Base-by-base conservation (phyloP, 1,140 invertebrate genomes). In the Aphaenogaster floridana region DNA sequence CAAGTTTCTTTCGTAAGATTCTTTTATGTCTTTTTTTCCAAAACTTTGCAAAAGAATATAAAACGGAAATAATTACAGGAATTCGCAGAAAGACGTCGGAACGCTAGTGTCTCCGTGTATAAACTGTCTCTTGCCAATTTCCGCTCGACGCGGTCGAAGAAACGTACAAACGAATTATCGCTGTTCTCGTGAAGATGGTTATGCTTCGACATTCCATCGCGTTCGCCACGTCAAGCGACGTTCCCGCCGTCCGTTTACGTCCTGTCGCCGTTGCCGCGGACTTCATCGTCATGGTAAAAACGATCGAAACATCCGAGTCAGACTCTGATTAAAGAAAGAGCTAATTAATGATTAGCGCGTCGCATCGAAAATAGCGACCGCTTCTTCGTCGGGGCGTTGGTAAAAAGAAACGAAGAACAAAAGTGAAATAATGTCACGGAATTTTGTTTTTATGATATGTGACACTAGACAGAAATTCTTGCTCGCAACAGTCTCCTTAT, bases 341-440 rank as follows among this genome's bases (percentile, higher is more conserved):
- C 89, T 92, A 93, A 93, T 93, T 90, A 93, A 93, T 89, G 90
- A 93, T 92, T 92, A 92, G 87, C 89, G 79, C 85, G 72, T 64
- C 78, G 79, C 69, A 90, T 79, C 48, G 68, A 87, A 84, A 87
- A 90, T 89, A 90, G 72, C 66, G 45, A 11, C 17, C 36, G 13
- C 3, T 66, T 87, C 72, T 90, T 87, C 72, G 15, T 17, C 9
- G 21, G 4, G 3, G 8, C 7, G 36, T 21, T 11, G 28, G 52
- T 54, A 52, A 3, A 1, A 57, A 11, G 17, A 15, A 57, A 76
- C 5, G 21, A 21, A 72, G 81, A 11, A 59, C 48, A 2, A 61
- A 61, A 50, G 68, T 57, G 79, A 64, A 74, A 74, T 48, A 74
- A 52, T 57, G 50, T 3, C 39, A 34, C 28, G n/a, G 45, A 69